These are phyloP conservation scores for Lymantria dispar DNA, from an alignment of 2,888 invertebrate species.

Conservation along the genomic window DNA sequence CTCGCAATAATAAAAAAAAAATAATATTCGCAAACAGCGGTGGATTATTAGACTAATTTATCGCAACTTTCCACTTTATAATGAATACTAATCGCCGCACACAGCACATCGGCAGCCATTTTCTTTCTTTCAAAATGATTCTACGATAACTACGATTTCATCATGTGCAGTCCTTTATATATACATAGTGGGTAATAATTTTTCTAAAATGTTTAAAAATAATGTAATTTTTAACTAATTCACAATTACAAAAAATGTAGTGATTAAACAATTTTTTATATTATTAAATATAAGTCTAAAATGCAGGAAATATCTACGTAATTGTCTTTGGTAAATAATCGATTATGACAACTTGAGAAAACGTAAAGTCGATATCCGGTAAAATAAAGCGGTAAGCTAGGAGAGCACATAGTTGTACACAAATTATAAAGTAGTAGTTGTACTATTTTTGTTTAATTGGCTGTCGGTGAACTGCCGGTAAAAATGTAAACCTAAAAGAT, in stretches of 20 bases:
- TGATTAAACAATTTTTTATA: neutral
- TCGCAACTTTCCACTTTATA: slow-evolving; percentile 29
- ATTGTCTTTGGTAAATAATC: neutral
- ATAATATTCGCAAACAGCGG: slow-evolving; percentile 5
- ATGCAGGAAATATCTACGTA: too few species aligned
- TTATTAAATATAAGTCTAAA: too few species aligned
- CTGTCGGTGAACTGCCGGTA: too few species aligned
- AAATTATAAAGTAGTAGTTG: too few species aligned
- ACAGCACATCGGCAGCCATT: slow-evolving; percentile 49
- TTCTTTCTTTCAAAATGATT: slow-evolving; percentile 42
- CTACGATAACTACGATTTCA: slow-evolving; percentile 8
- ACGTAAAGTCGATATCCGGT: too few species aligned
- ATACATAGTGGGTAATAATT: neutral
- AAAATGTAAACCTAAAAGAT: too few species aligned
- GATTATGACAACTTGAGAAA: neutral
- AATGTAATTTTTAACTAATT: neutral
- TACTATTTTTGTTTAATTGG: too few species aligned
- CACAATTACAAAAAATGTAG: neutral
- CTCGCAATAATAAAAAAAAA: slow-evolving; percentile 16
- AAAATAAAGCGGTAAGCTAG: too few species aligned
- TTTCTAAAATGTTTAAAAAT: neutral
- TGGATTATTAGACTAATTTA: slow-evolving; percentile 11
- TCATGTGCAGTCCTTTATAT: slow-evolving; percentile 14
- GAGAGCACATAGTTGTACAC: too few species aligned
- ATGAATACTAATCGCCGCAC: slow-evolving; percentile 31